Evolutionary conservation across 2,888 invertebrate species (phyloP), one percentile per base, ranked within the genome.

Genomic region (Tetanocera ferruginea): DNA sequence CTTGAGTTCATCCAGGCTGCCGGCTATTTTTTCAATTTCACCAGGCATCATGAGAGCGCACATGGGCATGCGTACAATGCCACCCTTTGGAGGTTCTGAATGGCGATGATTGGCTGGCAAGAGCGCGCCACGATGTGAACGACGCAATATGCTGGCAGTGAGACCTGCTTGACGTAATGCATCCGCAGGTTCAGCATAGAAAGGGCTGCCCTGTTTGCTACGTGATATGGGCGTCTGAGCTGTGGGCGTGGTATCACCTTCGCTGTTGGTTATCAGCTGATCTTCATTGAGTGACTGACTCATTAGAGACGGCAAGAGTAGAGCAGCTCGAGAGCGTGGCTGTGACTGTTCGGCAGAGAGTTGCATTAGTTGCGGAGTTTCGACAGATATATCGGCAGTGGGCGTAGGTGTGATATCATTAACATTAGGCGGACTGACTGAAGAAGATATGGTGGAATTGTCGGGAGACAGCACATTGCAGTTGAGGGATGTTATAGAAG

Each of bases 111-210:
- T 91, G 52, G 89, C 86, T 19, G 89, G 89, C 83, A 89, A 81
- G 64, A 86, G 83, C 62, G 86, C 86, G 34, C 84, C 86, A 66
- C 89, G 88, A 78, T 89, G 89, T 19, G 88, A 88, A 5, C 89
- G 85, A 5, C 90, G 85, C 75, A 89, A 78, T n/a, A 89, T 88
- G 76, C 84, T 86, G 60, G 88, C 88, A 17, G 86, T 88, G 14
- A 88, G 77, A 67, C 88, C 88, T 55, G 89, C 89, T 79, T 88
- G 89, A 85, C 93, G 93, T 76, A 96, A 91, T 34, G 96, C 93
- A 90, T 97, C 97, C 14, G 96, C 96, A 37, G 97, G 97, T 89
- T 97, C 96, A 2, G 96, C 96, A 87, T 97, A 97, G 86, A 96
- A 96, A 1, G 96, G 96, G 88, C 96, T 96, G 17, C 94, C 94